phyloP scores from a whole-genome alignment of 2,888 invertebrate genomes.

The Dynastes hyllus region DNA sequence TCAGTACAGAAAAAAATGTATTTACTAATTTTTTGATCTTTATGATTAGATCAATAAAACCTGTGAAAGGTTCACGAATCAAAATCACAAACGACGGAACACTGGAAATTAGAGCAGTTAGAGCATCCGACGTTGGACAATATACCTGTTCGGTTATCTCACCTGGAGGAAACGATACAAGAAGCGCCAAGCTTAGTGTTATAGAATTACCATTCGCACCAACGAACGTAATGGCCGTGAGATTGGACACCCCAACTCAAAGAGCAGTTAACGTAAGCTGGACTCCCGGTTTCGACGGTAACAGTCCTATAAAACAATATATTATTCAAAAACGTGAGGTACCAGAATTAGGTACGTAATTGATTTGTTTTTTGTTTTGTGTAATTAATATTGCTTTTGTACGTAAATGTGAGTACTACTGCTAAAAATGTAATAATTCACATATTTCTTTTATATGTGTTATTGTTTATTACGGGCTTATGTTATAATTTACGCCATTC shows the following conservation, averaged over 20 bases:
- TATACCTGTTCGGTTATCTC: conserved; percentile 95
- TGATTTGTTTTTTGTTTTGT: conserved; percentile 46
- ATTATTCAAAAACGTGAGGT: conserved; percentile 94
- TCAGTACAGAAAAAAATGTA: neutral
- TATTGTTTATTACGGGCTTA: no score
- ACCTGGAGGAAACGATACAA: conserved; percentile 93
- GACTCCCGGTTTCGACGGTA: conserved; percentile 98
- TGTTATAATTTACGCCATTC: neutral
- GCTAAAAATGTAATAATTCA: no score
- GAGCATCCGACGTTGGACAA: conserved; percentile 94
- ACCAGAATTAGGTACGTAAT: conserved; percentile 84
- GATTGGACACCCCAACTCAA: conserved; percentile 78
- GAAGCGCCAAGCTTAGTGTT: conserved; percentile 87
- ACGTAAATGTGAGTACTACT: conserved; percentile 37
- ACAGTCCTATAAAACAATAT: conserved; percentile 94
- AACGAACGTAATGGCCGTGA: conserved; percentile 85
- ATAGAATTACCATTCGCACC: conserved; percentile 97
- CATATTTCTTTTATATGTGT: no score
- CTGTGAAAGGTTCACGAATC: conserved; percentile 80
- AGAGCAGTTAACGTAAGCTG: conserved; percentile 93
- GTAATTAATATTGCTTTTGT: conserved; percentile 66
- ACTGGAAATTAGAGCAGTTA: conserved; percentile 89
- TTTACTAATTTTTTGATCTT: conserved; percentile 14
- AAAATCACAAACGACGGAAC: conserved; percentile 85
- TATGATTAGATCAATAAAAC: conserved; percentile 73